Percentiles rank a stretch among this genome's conserved stretches.
Conservation (phyloP, 2,888 invertebrate genomes). For the Lottia gigantea region DNA sequence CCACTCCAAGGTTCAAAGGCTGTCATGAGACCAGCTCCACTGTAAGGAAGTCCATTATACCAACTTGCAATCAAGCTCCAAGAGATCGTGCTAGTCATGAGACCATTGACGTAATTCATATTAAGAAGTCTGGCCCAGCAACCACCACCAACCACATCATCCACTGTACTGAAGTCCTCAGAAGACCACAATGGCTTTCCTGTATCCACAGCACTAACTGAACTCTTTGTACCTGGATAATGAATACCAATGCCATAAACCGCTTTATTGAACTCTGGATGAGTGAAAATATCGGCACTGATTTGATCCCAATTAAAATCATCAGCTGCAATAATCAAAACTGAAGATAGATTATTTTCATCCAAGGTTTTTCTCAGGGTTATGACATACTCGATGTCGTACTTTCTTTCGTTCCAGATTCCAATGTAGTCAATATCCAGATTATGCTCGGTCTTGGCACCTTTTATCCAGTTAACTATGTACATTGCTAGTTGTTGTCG, state of each 20-base stretch:
- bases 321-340: conserved; percentile 64
- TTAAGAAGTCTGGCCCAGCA: conserved; percentile 69
- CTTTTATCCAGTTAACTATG: conserved; percentile 63
- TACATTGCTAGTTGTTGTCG: conserved; percentile 51
- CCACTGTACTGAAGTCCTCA: conserved; percentile 67
- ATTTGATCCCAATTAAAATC: conserved; percentile 48
- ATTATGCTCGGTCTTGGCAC: conserved; percentile 55
- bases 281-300: conserved; percentile 46
- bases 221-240: conserved; percentile 55
- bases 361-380: conserved; percentile 48
- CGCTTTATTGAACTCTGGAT: conserved; percentile 46
- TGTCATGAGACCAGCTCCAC: conserved; percentile 66
- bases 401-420: conserved; percentile 37
- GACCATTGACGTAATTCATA: conserved; percentile 68
- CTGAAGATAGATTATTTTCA: conserved; percentile 42
- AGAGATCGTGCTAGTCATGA: conserved; percentile 68
- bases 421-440: conserved; percentile 66
- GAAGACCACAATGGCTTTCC: conserved; percentile 66
- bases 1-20: conserved; percentile 67
- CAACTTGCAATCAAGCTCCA: conserved; percentile 69
- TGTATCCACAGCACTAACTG: conserved; percentile 42
- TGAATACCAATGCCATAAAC: conserved; percentile 66
- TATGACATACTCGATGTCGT: conserved; percentile 24
- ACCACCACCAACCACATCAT: conserved; percentile 63
- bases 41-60: conserved; percentile 60